Evolutionary conservation across 2,797 vertebrate species (phyloP), one percentile per base, ranked within the genome.

Genomic region (Monodelphis domestica): DNA sequence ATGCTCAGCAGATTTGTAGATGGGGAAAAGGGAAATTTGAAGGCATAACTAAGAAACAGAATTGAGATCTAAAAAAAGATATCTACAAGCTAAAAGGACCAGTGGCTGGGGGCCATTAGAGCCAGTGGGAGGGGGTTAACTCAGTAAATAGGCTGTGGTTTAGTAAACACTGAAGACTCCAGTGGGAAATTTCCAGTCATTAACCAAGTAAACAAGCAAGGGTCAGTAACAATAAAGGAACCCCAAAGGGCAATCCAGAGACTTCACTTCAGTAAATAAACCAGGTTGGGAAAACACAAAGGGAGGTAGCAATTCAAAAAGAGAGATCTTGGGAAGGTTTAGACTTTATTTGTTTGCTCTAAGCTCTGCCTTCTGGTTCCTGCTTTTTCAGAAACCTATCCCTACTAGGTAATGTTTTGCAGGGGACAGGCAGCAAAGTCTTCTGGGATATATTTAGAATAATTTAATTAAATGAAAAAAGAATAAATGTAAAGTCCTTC

Each of bases 221-320:
- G 70, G 70, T 84, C 70, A 84, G 70, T 84, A 50, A 84, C 70
- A 84, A 84, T 84, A 84, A 84, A 84, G 70, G 21, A 84, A 84
- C 70, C 70, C 38, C 38, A 3, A 84, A 84, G 70, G 70, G 38
- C 70, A 84, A 84, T 84, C 70, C 38, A 50, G 70, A 84, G 38
- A 50, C 38, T 78, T 78, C 70, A 84, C 70, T 84, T 50, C 70
- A 84, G 38, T 84, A 84, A 84, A 84, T 84, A 84, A 84, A 0
- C 3, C 38, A 50, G 70, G 70, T 84, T 84, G 70, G 70, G 21
- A 84, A 84, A 84, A 84, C 38, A 84, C 70, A 50, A 84, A 78
- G 21, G 7, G 38, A 45, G 38, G 7, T 3, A 78, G 38, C 38
- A 45, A 11, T 45, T 26, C 38, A 45, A 26, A 3, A 84, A 84